A percentile compares a stretch with the other conserved stretches of the same genome.
Conservation (phyloP, 2,797 vertebrate species). For the Gadopsis marmoratus region DNA sequence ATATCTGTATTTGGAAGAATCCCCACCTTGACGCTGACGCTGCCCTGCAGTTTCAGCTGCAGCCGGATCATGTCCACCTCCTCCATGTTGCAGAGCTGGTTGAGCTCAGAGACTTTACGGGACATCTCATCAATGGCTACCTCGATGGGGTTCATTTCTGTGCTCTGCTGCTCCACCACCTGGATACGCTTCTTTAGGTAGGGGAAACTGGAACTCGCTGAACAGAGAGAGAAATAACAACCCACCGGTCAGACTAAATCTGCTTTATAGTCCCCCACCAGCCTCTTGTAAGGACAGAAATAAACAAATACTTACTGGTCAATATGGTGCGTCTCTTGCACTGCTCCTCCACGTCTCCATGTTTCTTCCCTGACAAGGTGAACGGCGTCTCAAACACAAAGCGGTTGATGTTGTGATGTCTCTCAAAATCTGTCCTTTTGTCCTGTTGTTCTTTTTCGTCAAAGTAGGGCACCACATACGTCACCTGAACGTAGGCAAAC, state of each 20-base stretch:
- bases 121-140: constrained; percentile 99
- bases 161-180: constrained; percentile 95
- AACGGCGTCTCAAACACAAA: constrained; percentile 99
- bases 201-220: constrained; percentile 95
- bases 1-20: neutral
- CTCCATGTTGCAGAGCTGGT: constrained; percentile 94
- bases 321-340: constrained; percentile 96
- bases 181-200: constrained; percentile 98
- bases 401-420: constrained; percentile 96
- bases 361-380: constrained; percentile 96
- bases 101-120: constrained; percentile 96
- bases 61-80: constrained; percentile 99
- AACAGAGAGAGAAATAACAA: constrained; percentile 12
- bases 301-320: constrained; percentile 85
- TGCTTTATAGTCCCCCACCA: too few relatives aligned
- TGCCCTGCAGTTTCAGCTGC: constrained; percentile 98
- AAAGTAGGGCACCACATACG: constrained; percentile 95
- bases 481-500: constrained; percentile 98
- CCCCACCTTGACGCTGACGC: constrained; percentile 95
- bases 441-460: constrained; percentile 96
- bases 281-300: neutral
- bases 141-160: constrained; percentile 97
- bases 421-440: constrained; percentile 95
- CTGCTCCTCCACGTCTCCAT: constrained; percentile 96
- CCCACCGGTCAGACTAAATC: neutral